A percentile compares a stretch with the other conserved stretches of the same genome.
These are phyloP conservation scores for Miltochrista miniata DNA, from an alignment of 2,888 invertebrate species.

Conservation along the genomic window DNA sequence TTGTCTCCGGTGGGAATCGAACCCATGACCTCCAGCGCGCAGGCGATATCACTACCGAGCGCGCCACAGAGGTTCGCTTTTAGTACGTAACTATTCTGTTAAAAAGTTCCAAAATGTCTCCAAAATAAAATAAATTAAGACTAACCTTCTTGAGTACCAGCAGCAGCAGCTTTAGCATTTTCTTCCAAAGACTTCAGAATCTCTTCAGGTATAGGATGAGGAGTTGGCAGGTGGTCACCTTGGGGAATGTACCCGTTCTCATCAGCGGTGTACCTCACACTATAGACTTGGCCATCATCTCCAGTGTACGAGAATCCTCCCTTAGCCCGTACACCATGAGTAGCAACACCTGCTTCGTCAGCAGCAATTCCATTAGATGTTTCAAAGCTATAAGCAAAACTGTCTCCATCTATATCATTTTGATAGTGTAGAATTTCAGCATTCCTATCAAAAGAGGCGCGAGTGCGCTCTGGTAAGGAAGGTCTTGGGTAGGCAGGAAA, in stretches of 20 bases:
- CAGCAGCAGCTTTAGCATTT: conserved; percentile 72
- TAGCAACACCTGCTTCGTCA: conserved; percentile 73
- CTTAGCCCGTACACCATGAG: conserved; percentile 72
- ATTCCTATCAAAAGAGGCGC: conserved; percentile 63
- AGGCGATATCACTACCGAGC: background rate
- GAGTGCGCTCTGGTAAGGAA: conserved; percentile 62
- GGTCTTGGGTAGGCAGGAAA: conserved; percentile 34
- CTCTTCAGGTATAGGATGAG: conserved; percentile 75
- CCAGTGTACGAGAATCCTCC: conserved; percentile 72
- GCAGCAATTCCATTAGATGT: conserved; percentile 77
- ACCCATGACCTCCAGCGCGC: too few species aligned
- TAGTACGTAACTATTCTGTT: too few species aligned
- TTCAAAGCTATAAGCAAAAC: conserved; percentile 69
- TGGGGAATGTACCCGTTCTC: conserved; percentile 73
- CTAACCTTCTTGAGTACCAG: conserved; percentile 77
- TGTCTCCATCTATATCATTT: conserved; percentile 70
- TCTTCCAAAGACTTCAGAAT: conserved; percentile 72
- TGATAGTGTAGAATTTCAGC: conserved; percentile 70
- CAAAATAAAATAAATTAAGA: background rate
- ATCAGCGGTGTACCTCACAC: conserved; percentile 73
- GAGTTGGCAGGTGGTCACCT: conserved; percentile 73
- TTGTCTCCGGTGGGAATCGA: too few species aligned
- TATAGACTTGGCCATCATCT: conserved; percentile 71
- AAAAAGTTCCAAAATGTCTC: too few species aligned
- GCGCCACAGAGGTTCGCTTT: background rate